Evolutionary conservation across 2,113 vertebrate genomes (phyloP).

Genomic region (Eira barbara): DNA sequence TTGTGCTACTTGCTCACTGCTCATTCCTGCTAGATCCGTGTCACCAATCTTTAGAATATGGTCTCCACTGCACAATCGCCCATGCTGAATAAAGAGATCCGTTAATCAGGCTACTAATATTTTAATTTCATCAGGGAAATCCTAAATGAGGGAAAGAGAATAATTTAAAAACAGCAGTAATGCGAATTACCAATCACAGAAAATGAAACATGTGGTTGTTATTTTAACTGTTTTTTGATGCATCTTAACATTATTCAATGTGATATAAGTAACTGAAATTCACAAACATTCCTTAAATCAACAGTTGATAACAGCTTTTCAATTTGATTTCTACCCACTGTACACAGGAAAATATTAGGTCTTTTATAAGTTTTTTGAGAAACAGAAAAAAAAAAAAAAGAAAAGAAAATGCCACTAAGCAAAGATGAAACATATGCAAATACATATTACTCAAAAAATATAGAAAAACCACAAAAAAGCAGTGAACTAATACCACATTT

Average conservation of each 20-base stretch:
- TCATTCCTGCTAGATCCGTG: conserved; percentile 93
- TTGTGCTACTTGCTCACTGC: conserved; percentile 96
- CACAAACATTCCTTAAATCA: background rate
- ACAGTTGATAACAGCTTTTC: background rate
- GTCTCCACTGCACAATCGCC: conserved; percentile 92
- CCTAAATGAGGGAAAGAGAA: background rate
- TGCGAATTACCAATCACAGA: background rate
- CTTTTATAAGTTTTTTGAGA: background rate
- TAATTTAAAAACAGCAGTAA: background rate
- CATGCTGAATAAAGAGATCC: conserved; percentile 83
- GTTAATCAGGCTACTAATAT: background rate
- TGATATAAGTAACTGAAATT: background rate
- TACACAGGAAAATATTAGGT: background rate
- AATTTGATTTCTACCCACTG: background rate
- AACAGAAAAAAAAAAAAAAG: background rate
- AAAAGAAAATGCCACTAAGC: background rate
- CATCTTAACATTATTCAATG: background rate
- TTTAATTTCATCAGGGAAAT: background rate
- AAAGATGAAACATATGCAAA: conserved; percentile 2
- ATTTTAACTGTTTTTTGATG: background rate
- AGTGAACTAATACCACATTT: background rate
- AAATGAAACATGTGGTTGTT: background rate
- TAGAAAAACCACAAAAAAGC: background rate
- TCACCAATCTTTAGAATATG: conserved; percentile 96
- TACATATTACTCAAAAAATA: background rate